Percentiles rank a stretch among this genome's conserved stretches.
Evolutionary conservation across 2,797 vertebrate species (phyloP).

Genomic region (Myotis pilosus): DNA sequence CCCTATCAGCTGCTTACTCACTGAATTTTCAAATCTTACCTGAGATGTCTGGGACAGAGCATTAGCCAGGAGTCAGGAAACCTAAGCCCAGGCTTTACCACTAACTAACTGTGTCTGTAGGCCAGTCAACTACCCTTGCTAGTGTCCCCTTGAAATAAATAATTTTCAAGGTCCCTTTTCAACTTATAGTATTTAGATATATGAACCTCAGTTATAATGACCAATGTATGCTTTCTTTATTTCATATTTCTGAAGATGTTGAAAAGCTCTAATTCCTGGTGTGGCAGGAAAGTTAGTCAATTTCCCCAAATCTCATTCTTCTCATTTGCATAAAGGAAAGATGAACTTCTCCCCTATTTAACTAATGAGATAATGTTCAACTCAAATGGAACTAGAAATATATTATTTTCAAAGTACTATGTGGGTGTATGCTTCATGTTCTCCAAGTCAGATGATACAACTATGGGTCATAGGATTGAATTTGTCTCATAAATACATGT

Average conservation of each 20-base stretch:
- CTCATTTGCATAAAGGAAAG: slow-evolving; percentile 7
- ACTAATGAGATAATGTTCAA: background rate
- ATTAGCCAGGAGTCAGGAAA: background rate
- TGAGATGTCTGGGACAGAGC: background rate
- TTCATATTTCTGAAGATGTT: background rate
- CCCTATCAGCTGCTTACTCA: background rate
- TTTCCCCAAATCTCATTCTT: background rate
- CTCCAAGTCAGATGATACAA: background rate
- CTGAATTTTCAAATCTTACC: background rate
- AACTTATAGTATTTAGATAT: background rate
- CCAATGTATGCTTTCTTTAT: background rate
- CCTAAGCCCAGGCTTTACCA: background rate
- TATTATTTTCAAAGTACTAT: background rate
- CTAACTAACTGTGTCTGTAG: background rate
- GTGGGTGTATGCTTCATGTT: background rate
- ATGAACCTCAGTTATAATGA: background rate
- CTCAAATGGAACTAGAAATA: background rate
- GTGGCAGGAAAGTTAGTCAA: background rate
- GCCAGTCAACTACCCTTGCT: background rate
- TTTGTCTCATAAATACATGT: background rate
- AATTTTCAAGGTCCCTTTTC: background rate
- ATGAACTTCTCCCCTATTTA: background rate
- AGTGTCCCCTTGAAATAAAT: background rate
- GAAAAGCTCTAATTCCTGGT: background rate
- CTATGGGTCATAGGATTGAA: background rate